Evolutionary conservation across 2,888 invertebrate species (phyloP), one percentile per base, ranked within the genome.

Genomic region (Leptinotarsa peninsularis): DNA sequence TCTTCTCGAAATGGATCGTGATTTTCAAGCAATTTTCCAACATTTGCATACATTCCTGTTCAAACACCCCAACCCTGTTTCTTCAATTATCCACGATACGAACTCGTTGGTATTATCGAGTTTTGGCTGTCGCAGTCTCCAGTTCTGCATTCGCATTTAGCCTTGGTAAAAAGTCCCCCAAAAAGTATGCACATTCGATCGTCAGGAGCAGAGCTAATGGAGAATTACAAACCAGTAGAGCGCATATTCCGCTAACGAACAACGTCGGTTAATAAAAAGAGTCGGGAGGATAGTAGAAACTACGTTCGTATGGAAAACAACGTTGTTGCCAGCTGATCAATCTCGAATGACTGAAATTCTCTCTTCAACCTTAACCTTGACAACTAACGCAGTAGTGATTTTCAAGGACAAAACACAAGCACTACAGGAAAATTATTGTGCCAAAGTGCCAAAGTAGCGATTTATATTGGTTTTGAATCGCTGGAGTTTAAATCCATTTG

Each of bases 211-310:
- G 17, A 49, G 23, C 23, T 27, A 52, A 68, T 52, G 68, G 68
- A 68, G 69, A 74, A 70, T 74, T 70, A 74, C 60, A 66, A 69
- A 54, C 54, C 69, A 49, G 18, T 50, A 60, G 63, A 67, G 73
- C 68, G 68, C 49, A 52, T 43, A 50, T 66, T 73, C 50, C 52
- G 23, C 52, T 72, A 66, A 72, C 72, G 58, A 67, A 58, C 72
- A 72, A 58, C 43, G 63, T 52, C 17, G 4, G 52, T 33, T 68
- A 63, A 60, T 74, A 69, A 69, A 70, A 70, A 66, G 54, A 52
- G 43, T 69, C 69, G 43, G 43, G 56, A 72, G 74, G 58, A 67
- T 33, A 63, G 4, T 63, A 33, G 33, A 17, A 43, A 63, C n/a
- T 63, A 33, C 15, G 63, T 18, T 63, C n/a, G 63, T n/a, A 0